These are phyloP conservation scores for Holothuria leucospilota DNA, from an alignment of 53 echinoderm and acorn worm species.

Conservation along the genomic window DNA sequence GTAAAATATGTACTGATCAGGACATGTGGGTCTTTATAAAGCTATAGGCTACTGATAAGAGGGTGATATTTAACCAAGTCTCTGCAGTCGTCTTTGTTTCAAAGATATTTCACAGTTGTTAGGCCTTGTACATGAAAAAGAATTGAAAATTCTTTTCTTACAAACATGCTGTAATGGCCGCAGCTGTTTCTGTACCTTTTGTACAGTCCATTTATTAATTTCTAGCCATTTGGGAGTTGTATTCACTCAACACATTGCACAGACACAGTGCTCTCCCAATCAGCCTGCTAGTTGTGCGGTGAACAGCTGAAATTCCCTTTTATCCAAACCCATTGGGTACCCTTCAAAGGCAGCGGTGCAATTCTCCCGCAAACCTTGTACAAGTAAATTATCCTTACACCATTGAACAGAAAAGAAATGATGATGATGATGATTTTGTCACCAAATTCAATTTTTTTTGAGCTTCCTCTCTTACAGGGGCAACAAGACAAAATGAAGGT, in stretches of 20 bases:
- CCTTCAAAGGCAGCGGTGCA: constrained; percentile 6
- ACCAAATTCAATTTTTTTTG: constrained; percentile 34
- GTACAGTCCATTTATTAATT: constrained; percentile 15
- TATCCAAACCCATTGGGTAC: constrained; percentile 25
- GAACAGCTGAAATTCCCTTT: constrained; percentile 29
- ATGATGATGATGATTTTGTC: constrained; percentile 38
- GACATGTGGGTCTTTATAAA: too few relatives aligned
- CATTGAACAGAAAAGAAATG: not conserved
- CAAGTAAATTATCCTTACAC: constrained; percentile 3
- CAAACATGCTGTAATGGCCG: not conserved
- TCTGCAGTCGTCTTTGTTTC: too few relatives aligned
- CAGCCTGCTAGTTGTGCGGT: not conserved
- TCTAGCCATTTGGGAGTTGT: constrained; percentile 19
- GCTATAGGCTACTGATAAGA: too few relatives aligned
- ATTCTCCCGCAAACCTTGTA: not conserved
- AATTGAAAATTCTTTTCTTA: too few relatives aligned
- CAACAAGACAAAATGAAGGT: constrained; percentile 27
- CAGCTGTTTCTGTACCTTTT: constrained; percentile 26
- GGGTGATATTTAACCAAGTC: too few relatives aligned
- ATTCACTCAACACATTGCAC: constrained; percentile 23
- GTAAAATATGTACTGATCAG: too few relatives aligned
- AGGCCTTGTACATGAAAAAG: too few relatives aligned
- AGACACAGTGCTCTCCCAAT: constrained; percentile 28
- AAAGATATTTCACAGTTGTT: too few relatives aligned
- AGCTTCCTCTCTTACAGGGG: constrained; percentile 6